phyloP scores from a whole-genome alignment of 2,888 invertebrate species.

The Epinotia nisella region DNA sequence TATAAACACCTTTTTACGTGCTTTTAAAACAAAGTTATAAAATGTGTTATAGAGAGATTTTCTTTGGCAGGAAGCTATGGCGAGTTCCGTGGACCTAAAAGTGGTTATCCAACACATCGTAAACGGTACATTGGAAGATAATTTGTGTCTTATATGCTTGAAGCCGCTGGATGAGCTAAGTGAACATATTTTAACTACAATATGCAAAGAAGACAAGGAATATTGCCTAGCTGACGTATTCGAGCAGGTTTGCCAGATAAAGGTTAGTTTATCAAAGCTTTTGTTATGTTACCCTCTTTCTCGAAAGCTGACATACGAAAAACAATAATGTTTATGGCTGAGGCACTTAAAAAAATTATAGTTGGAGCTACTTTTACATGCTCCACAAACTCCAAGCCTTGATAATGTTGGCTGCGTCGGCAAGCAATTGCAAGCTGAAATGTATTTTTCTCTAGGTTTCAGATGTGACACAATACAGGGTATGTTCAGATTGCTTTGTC shows the following conservation, averaged over 20 bases:
- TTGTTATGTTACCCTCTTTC: background rate
- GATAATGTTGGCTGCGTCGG: no score
- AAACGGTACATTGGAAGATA: constrained; percentile 67
- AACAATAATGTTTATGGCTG: no score
- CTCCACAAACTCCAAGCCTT: no score
- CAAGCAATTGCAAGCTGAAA: no score
- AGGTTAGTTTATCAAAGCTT: constrained; percentile 53
- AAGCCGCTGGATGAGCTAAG: constrained; percentile 57
- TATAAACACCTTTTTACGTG: constrained; percentile 24
- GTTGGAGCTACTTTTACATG: no score
- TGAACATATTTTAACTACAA: constrained; percentile 70
- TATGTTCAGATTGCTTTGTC: constrained; percentile 68
- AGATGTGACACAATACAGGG: constrained; percentile 60
- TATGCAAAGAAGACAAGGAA: constrained; percentile 67
- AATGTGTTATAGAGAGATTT: constrained; percentile 31
- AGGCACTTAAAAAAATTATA: no score
- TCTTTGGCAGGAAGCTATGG: constrained; percentile 56
- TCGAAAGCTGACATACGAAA: no score
- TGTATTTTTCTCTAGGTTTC: constrained; percentile 59
- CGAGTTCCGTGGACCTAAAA: constrained; percentile 60
- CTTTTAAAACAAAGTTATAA: constrained; percentile 6
- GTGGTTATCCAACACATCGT: constrained; percentile 68
- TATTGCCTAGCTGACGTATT: constrained; percentile 73
- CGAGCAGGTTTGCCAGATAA: constrained; percentile 59
- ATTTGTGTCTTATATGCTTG: constrained; percentile 72